A percentile compares a stretch with the other conserved stretches of the same genome.
These are phyloP conservation scores for Terrapene triunguis DNA, from an alignment of 2,113 vertebrate genomes.

Conservation along the genomic window DNA sequence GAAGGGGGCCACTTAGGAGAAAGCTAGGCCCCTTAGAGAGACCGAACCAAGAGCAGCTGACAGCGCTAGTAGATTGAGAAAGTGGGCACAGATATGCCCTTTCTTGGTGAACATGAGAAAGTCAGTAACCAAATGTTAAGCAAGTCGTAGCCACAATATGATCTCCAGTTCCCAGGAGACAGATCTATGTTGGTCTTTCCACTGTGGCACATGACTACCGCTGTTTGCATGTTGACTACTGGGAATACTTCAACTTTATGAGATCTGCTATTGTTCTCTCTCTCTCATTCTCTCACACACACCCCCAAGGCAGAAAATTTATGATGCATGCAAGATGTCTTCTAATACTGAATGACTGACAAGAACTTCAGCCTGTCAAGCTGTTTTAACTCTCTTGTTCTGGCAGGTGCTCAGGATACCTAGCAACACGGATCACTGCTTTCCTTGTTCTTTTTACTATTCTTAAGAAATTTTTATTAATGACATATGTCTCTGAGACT, in stretches of 20 bases:
- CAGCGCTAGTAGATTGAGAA: neutral
- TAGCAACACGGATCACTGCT: neutral
- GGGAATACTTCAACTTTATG: neutral
- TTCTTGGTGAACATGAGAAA: neutral
- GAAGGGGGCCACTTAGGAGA: no score
- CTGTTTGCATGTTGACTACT: fast-evolving
- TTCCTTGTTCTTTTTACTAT: neutral
- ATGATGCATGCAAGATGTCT: neutral
- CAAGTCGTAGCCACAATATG: neutral
- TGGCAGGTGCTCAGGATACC: neutral
- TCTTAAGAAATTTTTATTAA: neutral
- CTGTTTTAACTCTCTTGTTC: neutral
- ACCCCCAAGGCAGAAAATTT: neutral
- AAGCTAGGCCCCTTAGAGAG: no score
- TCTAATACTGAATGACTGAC: neutral
- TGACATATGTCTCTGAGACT: neutral
- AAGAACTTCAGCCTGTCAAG: neutral
- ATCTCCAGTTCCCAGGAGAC: neutral
- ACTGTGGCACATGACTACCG: neutral
- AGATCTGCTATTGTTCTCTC: neutral
- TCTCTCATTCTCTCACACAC: neutral
- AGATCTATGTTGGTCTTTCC: neutral
- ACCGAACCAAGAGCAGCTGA: neutral
- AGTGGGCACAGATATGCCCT: neutral
- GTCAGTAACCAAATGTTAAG: neutral